Percentiles rank a stretch among this genome's conserved stretches.
Evolutionary conservation across 2,113 vertebrate species (phyloP).

Genomic region (Mustelus asterias): DNA sequence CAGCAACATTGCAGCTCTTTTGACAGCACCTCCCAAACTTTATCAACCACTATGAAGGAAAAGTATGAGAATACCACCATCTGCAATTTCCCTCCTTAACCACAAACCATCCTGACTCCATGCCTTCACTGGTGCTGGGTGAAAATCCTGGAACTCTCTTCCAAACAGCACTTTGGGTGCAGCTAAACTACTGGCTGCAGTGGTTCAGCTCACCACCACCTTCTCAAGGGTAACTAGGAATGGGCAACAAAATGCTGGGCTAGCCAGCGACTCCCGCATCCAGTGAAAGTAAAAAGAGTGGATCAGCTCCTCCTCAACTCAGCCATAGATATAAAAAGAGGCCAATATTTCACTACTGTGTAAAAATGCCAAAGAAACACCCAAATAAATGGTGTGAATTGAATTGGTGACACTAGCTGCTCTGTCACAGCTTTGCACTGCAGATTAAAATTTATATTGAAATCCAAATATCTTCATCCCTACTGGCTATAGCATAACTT

Average conservation of each 20-base stretch:
- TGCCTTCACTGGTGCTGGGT: background rate
- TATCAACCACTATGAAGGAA: too few species aligned
- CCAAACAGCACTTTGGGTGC: too few species aligned
- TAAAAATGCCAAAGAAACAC: background rate
- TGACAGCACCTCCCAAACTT: too few species aligned
- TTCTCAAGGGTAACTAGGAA: too few species aligned
- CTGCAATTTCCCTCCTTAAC: too few species aligned
- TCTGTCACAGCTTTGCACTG: background rate
- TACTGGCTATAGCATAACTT: background rate
- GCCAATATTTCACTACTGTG: background rate
- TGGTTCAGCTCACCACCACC: too few species aligned
- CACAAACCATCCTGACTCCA: too few species aligned
- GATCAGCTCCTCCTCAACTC: background rate
- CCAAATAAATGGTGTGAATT: background rate
- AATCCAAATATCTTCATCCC: background rate
- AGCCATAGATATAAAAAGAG: background rate
- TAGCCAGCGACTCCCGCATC: background rate
- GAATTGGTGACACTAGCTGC: background rate
- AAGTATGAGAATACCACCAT: too few species aligned
- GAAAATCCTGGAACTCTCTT: background rate
- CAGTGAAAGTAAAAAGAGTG: background rate
- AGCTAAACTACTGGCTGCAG: too few species aligned
- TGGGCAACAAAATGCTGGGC: too few species aligned
- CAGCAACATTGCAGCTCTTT: too few species aligned
- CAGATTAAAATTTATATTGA: background rate